These are phyloP conservation scores for Mechanitis mazaeus DNA, from an alignment of 2,888 invertebrate species.

Conservation along the genomic window DNA sequence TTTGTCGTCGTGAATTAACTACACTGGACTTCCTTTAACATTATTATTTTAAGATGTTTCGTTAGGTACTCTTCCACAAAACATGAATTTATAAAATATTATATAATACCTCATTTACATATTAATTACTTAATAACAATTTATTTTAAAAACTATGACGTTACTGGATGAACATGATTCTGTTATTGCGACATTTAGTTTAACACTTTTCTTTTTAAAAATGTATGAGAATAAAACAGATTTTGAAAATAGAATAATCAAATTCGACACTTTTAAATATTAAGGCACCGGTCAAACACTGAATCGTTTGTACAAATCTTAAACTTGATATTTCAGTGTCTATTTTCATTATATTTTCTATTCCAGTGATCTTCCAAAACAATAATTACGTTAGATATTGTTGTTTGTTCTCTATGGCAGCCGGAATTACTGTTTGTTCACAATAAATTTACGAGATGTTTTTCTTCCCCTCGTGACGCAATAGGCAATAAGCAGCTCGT, in stretches of 20 bases:
- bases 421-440: slow-evolving; percentile 26
- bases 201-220: too few relatives aligned
- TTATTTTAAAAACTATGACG: too few relatives aligned
- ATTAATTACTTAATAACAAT: too few relatives aligned
- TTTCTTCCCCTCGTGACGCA: slow-evolving; percentile 14
- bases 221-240: neutral
- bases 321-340: slow-evolving; percentile 13
- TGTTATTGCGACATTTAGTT: too few relatives aligned
- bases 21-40: too few relatives aligned
- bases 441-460: slow-evolving; percentile 23
- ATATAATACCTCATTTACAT: too few relatives aligned
- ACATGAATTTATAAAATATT: too few relatives aligned
- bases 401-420: slow-evolving; percentile 20
- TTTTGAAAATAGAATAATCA: neutral
- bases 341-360: slow-evolving; percentile 20
- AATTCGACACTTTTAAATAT: neutral
- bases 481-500: slow-evolving; percentile 8
- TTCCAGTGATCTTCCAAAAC: slow-evolving; percentile 20
- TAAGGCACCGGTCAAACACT: neutral
- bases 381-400: slow-evolving; percentile 21
- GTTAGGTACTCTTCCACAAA: too few relatives aligned
- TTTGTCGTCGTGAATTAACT: too few relatives aligned
- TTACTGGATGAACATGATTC: too few relatives aligned
- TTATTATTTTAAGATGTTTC: too few relatives aligned
- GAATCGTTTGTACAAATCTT: slow-evolving; percentile 10